Base-by-base conservation (phyloP, 2,888 invertebrate species). In the Acleris laterana region DNA sequence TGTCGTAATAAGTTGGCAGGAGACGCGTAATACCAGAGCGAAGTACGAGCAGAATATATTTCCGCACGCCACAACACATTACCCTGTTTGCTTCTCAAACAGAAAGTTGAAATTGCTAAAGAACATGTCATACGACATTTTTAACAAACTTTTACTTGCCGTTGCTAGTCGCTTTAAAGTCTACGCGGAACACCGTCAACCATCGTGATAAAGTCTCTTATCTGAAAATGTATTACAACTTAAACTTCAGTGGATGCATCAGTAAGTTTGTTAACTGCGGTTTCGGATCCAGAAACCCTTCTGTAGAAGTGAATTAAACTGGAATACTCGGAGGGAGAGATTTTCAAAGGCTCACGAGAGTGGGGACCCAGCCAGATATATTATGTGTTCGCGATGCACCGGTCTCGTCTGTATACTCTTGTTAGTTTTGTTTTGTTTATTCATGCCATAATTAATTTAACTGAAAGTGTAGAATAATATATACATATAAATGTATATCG, bases 291-390 rank as follows among this genome's bases (percentile, higher is more conserved):
- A 19, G 32, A 53, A 61, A 56, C 51, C 51, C 61, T 48, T 59
- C 28, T 46, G 16, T 49, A n/a, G 38, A 65, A 66, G 62, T 62
- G 66, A 62, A 66, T 66, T 66, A 66, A 66, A 66, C 19, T 66
- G 66, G 32, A 51, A 62, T 66, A 57, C 61, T 46, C 22, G 4
- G 55, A 60, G 64, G 53, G 49, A 13, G 62, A 32, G 13, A 48
- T 6, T 46, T 6, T 46, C 46, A n/a, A 46, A 46, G n/a, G 16
- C 46, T 17, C 46, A 46, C n/a, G 46, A n/a, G 46, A 17, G n/a
- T n/a, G 11, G 44, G 44, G 44, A 44, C n/a, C 44, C 5, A 44
- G 44, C 4, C n/a, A 44, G 44, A 50, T 60, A 61, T 49, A 65
- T 65, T 49, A 65, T 65, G n/a, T 46, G 46, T 46, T 4, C 25